Base-by-base conservation (phyloP, 2,888 invertebrate genomes). In the Caenorhabditis panamensis region DNA sequence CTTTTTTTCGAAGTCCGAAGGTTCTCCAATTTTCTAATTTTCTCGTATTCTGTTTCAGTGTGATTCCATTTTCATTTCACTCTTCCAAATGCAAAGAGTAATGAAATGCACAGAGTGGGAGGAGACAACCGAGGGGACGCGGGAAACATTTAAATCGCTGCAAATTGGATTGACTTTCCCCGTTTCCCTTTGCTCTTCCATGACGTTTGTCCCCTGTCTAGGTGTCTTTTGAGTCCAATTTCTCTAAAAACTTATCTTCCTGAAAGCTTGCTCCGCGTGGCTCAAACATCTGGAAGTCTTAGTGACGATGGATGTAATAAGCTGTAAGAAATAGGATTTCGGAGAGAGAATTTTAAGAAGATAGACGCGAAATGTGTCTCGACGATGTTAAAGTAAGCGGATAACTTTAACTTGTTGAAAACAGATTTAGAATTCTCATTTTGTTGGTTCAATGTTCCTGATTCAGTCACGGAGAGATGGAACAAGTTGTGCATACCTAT, bases 71-170 rank as follows among this genome's bases (percentile, higher is more conserved):
- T 6, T 4, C 4, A 31, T 9, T 4, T 6, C 4, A 31, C 31
- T n/a, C n/a, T n/a, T 53, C 41, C 41, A 41, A 44, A 44, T 53
- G 24, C 44, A 54, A 59, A 63, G 62, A 56, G 56, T 62, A 54
- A 59, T 58, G 68, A 16, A 61, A 59, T 58, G 47, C 36, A 56
- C 16, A 26, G 56, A n/a, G n/a, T n/a, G n/a, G n/a, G n/a, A n/a
- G n/a, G n/a, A n/a, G n/a, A n/a, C n/a, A n/a, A n/a, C n/a, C 59
- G 49, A 5, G 22, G 37, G n/a, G 36, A 59, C 16, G 18, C 26
- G 54, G 59, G 47, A 68, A 68, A 67, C 67, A 62, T 68, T 64
- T 78, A 64, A 69, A 69, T 68, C 64, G 58, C 49, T 78, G 77
- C 59, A 78, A 78, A 69, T 71, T 61, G 68, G 58, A 69, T 69